Percentiles rank a stretch among this genome's conserved stretches.
phyloP scores from a whole-genome alignment of 2,797 vertebrate genomes.

The Lagocephalus sceleratus region DNA sequence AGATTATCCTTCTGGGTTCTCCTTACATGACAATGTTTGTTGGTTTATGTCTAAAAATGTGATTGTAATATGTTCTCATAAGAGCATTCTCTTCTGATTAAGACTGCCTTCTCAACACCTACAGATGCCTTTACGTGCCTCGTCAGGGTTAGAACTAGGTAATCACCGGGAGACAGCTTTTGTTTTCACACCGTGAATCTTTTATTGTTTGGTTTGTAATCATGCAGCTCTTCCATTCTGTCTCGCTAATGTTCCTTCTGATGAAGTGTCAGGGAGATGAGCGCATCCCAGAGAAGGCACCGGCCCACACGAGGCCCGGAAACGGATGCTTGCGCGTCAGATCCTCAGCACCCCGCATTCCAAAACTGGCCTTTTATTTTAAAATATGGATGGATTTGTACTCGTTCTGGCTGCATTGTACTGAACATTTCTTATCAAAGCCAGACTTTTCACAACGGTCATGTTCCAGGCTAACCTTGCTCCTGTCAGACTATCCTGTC shows the following conservation, averaged over 20 bases:
- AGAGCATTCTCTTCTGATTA: too few relatives aligned
- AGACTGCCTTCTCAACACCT: too few relatives aligned
- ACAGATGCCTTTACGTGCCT: too few relatives aligned
- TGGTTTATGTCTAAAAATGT: too few relatives aligned
- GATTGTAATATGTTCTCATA: too few relatives aligned
- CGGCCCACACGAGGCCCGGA: conserved; percentile 17
- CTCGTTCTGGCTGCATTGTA: conserved; percentile 11
- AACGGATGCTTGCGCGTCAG: conserved; percentile 40
- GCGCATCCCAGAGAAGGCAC: conserved; percentile 17
- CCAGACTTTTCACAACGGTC: conserved; percentile 36
- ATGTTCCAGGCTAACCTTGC: conserved; percentile 51
- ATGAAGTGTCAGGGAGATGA: conserved; percentile 3
- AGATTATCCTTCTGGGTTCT: too few relatives aligned
- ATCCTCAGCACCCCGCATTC: not conserved
- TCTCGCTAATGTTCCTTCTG: conserved; percentile 29
- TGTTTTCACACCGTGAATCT: conserved; percentile 20
- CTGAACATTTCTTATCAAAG: conserved; percentile 37
- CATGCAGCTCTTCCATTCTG: conserved; percentile 1
- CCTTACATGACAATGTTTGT: too few relatives aligned
- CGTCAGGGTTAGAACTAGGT: not conserved
- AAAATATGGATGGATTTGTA: not conserved
- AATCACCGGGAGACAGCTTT: conserved; percentile 7
- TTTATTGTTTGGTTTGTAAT: conserved; percentile 13
- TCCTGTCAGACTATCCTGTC: conserved; percentile 46
- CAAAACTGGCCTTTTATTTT: not conserved